Conservation (phyloP, 37 sponge, comb jelly and placozoan genomes). For the Beroe ovata region DNA sequence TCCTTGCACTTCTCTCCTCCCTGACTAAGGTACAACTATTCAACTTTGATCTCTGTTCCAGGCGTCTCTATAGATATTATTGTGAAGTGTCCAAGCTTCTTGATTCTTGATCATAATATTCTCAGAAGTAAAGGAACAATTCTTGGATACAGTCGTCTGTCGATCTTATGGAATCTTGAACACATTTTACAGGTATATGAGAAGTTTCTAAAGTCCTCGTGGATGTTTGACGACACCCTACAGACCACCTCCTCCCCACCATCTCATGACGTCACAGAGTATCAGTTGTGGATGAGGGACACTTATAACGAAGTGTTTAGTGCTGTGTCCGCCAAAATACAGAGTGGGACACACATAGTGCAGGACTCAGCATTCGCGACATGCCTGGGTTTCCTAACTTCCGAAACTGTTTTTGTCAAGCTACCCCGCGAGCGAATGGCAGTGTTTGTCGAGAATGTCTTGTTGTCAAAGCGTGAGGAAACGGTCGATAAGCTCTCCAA, state of each 20-base stretch:
- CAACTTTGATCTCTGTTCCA: too few relatives aligned
- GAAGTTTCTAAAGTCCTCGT: constrained; percentile 1
- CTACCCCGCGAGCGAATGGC: constrained; percentile 3
- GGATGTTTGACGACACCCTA: constrained; percentile 19
- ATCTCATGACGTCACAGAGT: not conserved
- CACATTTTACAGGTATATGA: constrained; percentile 20
- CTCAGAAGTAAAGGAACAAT: too few relatives aligned
- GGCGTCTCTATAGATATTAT: too few relatives aligned
- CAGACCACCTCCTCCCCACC: not conserved
- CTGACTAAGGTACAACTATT: constrained; percentile 42
- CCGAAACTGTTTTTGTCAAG: constrained; percentile 56
- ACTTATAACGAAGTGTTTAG: constrained; percentile 24
- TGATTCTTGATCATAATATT: too few relatives aligned
- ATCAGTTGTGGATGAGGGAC: constrained; percentile 28
- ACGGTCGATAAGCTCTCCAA: not conserved
- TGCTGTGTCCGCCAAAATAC: not conserved
- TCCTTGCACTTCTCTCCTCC: not conserved
- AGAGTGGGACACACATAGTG: not conserved
- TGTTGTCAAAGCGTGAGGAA: not conserved
- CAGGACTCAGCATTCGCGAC: constrained; percentile 6
- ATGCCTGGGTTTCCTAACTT: not conserved
- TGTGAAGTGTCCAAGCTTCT: too few relatives aligned
- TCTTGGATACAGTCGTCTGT: too few relatives aligned
- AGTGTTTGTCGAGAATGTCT: not conserved
- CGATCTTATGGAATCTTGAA: too few relatives aligned